These are phyloP conservation scores for Epizoanthus rinbou DNA, from an alignment of 92 coral and sea anemone genomes.

Conservation along the genomic window DNA sequence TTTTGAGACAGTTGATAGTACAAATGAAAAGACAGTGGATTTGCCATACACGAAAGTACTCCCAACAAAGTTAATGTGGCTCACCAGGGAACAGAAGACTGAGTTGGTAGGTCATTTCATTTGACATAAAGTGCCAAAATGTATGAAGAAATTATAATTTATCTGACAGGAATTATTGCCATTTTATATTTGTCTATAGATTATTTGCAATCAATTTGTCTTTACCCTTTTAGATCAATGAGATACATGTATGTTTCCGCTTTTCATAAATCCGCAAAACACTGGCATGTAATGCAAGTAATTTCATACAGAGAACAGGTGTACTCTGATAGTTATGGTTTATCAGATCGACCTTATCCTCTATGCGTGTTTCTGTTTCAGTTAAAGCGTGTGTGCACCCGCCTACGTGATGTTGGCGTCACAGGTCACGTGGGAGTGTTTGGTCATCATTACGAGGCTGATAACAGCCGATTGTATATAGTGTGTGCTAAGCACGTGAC, in stretches of 20 bases:
- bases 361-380: slow-evolving; percentile 1
- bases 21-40: not conserved
- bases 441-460: slow-evolving; percentile 68
- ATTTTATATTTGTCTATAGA: too few species aligned
- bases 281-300: not conserved
- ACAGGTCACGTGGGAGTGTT: slow-evolving; percentile 76
- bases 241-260: too few species aligned
- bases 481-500: slow-evolving; percentile 62
- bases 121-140: not conserved
- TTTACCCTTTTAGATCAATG: too few species aligned
- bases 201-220: too few species aligned
- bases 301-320: too few species aligned
- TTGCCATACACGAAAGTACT: not conserved
- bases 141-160: too few species aligned
- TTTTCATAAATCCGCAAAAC: too few species aligned
- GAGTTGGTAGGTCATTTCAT: slow-evolving; percentile 51
- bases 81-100: slow-evolving; percentile 63
- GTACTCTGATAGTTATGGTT: too few species aligned
- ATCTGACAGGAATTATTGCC: too few species aligned
- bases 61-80: slow-evolving; percentile 54
- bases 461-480: slow-evolving; percentile 70
- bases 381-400: slow-evolving; percentile 64
- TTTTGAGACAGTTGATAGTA: not conserved
- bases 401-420: slow-evolving; percentile 57
- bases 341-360: too few species aligned